phyloP scores from a whole-genome alignment of 1,140 invertebrate genomes.

The Rhagoletis zephyria region DNA sequence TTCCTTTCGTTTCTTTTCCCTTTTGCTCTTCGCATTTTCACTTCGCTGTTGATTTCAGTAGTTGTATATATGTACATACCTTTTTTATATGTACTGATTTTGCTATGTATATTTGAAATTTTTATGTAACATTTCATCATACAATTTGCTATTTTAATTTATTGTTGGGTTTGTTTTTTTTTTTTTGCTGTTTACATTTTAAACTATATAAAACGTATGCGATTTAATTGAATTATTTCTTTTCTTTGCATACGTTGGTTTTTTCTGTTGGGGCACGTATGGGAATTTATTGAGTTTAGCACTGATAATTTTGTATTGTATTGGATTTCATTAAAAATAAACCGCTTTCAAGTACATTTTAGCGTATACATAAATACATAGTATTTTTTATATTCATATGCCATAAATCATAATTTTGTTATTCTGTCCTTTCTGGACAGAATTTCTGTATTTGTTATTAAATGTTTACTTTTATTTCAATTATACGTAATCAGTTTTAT shows the following conservation, averaged over 20 bases:
- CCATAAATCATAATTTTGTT: background rate
- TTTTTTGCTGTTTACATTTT: background rate
- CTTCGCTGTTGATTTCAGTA: background rate
- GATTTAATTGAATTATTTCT: background rate
- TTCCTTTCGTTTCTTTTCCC: background rate
- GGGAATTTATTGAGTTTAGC: conserved; percentile 10
- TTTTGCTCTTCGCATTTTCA: background rate
- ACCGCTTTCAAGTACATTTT: background rate
- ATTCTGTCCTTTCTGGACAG: background rate
- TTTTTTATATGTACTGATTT: background rate
- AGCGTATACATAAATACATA: background rate
- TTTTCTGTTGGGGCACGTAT: background rate
- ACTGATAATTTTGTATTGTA: background rate
- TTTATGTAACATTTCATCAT: conserved; percentile 39
- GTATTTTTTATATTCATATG: background rate
- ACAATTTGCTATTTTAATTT: background rate
- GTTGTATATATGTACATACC: too few species aligned
- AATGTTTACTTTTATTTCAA: background rate
- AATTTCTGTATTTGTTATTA: background rate
- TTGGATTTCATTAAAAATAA: background rate
- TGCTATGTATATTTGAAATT: conserved; percentile 18
- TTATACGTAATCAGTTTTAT: background rate
- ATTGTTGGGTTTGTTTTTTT: background rate
- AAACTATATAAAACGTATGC: background rate
- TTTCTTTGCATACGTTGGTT: background rate